Percentiles rank a stretch among this genome's conserved stretches.
Evolutionary conservation across 2,888 invertebrate species (phyloP).

Genomic region (Erynnis tages): DNA sequence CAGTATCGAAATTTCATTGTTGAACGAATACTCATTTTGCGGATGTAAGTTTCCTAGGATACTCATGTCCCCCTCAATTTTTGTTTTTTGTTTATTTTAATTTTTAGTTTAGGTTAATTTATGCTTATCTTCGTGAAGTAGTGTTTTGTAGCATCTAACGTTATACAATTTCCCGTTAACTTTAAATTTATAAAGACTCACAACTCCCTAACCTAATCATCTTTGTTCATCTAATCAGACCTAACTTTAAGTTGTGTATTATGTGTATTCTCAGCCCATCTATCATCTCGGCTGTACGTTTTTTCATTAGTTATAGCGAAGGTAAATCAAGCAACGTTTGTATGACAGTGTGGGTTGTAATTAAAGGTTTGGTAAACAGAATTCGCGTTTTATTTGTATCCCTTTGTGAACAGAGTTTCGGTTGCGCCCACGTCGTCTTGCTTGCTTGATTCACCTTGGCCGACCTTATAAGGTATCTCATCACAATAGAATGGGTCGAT

Average conservation of each 20-base stretch:
- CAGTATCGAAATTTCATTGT: too few species aligned
- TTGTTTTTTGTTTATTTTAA: too few species aligned
- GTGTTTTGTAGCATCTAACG: too few species aligned
- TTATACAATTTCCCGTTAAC: too few species aligned
- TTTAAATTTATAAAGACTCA: too few species aligned
- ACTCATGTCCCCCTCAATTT: too few species aligned
- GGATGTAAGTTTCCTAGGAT: too few species aligned
- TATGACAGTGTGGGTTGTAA: constrained; percentile 64
- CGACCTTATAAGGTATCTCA: constrained; percentile 33
- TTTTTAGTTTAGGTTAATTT: too few species aligned
- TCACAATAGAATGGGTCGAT: constrained; percentile 16
- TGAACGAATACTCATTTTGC: too few species aligned
- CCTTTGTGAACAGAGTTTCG: constrained; percentile 60
- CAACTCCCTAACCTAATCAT: too few species aligned
- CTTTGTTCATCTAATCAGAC: constrained; percentile 6
- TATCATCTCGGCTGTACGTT: background rate
- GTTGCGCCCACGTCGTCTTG: constrained; percentile 55
- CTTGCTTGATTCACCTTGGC: constrained; percentile 76
- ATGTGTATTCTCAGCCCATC: background rate
- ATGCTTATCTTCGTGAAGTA: too few species aligned
- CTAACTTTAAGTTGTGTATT: background rate
- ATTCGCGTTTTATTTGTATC: constrained; percentile 65
- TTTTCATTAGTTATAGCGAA: constrained; percentile 38
- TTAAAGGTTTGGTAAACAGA: constrained; percentile 58
- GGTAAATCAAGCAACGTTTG: constrained; percentile 76